Evolutionary conservation across 2,113 vertebrate genomes (phyloP).

Genomic region (Gymnogyps californianus): DNA sequence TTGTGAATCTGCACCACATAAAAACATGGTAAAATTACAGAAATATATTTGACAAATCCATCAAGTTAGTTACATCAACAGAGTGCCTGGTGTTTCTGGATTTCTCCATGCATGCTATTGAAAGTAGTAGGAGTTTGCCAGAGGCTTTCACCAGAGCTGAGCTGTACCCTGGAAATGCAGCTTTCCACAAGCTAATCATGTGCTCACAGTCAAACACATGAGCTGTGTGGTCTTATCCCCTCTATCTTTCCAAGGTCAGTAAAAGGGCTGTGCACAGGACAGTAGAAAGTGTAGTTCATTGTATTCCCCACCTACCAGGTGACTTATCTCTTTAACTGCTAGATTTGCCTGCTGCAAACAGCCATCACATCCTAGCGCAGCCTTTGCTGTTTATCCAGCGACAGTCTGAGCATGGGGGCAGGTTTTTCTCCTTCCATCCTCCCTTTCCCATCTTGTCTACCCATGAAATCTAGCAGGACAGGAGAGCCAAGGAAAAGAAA

Average conservation of each 20-base stretch:
- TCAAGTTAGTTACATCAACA: not conserved
- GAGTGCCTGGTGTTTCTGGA: not conserved
- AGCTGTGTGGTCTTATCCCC: not conserved
- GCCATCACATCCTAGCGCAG: not conserved
- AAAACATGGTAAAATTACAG: not conserved
- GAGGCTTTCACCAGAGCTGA: not conserved
- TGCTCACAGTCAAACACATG: not conserved
- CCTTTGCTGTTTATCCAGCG: not conserved
- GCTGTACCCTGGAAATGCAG: not conserved
- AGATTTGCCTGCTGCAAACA: not conserved
- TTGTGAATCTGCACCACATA: not conserved
- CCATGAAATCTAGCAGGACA: not conserved
- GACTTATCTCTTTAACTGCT: not conserved
- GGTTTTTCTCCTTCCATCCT: not conserved
- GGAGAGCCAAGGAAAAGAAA: not conserved
- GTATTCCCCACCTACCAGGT: not conserved
- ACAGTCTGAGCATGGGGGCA: not conserved
- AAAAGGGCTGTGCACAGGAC: not conserved
- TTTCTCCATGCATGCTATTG: not conserved
- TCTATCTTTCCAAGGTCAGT: not conserved
- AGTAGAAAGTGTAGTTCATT: not conserved
- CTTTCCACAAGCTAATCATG: not conserved
- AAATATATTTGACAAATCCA: constrained; percentile 27
- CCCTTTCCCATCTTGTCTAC: not conserved
- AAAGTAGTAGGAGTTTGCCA: constrained; percentile 18